Evolutionary conservation across 2,888 invertebrate genomes (phyloP), one percentile per base, ranked within the genome.

Genomic region (Coronaproctus castanopsis): DNA sequence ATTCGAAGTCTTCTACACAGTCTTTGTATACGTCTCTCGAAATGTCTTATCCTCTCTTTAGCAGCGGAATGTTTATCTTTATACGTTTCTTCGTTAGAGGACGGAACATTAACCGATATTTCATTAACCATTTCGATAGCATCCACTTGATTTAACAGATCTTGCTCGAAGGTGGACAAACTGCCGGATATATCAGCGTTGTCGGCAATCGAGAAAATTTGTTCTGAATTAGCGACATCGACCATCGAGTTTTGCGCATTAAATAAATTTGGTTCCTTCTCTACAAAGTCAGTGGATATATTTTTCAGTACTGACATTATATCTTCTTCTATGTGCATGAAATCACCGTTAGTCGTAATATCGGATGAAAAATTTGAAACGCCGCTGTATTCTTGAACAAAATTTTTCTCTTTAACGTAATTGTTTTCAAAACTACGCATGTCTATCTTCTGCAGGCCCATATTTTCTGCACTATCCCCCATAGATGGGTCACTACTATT

Each of bases 371-470:
- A 59, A 59, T 52, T 55, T 10, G 55, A 21, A 18, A 59, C 24
- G 20, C 54, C 24, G 24, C 55, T 55, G 14, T 55, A 24, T n/a
- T 55, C 56, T 18, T 55, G 55, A 2, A 50, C 20, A 24, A 49
- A 18, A 8, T 52, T 52, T 59, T 56, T 59, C 19, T 59, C 59
- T 55, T 59, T 59, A 24, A 59, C 56, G 22, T 55, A 51, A 36
- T 36, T 52, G 48, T 55, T 59, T 24, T 51, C 24, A 54, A 55
- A 55, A 52, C 51, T 59, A 59, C 55, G 59, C 59, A 59, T 59
- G 56, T 59, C 59, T 24, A 59, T 59, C 59, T 59, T 59, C 55
- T 59, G 59, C 55, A 59, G 55, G 21, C 59, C 59, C 59, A 59
- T 59, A 36, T 22, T 51, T 50, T 48, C 52, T 55, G 52, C 55